Evolutionary conservation across 23 tunicate species (phyloP).

Genomic region (Trididemnum nubilum): DNA sequence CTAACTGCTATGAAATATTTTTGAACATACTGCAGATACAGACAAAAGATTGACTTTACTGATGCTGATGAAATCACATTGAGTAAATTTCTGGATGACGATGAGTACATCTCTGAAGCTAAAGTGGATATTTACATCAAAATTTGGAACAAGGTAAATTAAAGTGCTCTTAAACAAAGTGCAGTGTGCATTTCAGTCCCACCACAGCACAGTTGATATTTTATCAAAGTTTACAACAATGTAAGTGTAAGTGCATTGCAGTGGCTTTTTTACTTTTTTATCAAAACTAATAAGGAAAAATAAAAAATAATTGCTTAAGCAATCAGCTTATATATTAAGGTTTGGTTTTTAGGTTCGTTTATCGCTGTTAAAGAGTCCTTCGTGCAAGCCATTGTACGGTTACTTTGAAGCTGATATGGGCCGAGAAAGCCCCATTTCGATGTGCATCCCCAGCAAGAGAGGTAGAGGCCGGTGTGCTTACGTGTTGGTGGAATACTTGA

Average conservation of each 20-base stretch:
- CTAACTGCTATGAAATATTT: too few species aligned
- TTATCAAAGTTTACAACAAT: too few species aligned
- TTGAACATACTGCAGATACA: too few species aligned
- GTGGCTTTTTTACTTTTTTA: too few species aligned
- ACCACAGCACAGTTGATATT: too few species aligned
- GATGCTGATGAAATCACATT: conserved; percentile 63
- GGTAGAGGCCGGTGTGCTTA: conserved; percentile 84
- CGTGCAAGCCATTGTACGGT: neutral
- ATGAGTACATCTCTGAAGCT: conserved; percentile 27
- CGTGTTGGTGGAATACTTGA: conserved; percentile 44
- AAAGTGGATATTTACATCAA: conserved; percentile 42
- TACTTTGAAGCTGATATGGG: conserved; percentile 34
- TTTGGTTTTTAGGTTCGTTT: conserved; percentile 22
- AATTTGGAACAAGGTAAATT: conserved; percentile 72
- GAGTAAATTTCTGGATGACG: conserved; percentile 37
- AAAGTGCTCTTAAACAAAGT: neutral
- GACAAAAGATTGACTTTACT: conserved; percentile 58
- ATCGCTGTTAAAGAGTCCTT: neutral
- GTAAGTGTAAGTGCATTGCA: too few species aligned
- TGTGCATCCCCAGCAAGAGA: conserved; percentile 69
- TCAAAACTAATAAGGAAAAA: too few species aligned
- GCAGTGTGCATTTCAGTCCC: too few species aligned
- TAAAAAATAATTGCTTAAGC: too few species aligned
- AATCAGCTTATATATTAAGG: too few species aligned
- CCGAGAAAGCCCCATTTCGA: conserved; percentile 55